Base-by-base conservation (phyloP, 2,888 invertebrate genomes). In the Thecocarcelia acutangulata region DNA sequence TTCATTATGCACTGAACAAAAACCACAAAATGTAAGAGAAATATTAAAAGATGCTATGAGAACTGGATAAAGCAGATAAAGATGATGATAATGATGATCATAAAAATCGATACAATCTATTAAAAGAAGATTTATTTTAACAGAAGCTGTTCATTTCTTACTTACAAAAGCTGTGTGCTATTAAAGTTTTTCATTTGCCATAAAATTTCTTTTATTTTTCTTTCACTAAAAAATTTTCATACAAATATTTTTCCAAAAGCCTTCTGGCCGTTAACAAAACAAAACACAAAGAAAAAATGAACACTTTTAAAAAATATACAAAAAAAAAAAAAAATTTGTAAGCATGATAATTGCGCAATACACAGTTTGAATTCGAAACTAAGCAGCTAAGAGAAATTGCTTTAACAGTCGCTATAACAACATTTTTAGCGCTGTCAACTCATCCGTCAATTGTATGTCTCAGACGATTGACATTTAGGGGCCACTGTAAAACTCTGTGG, bases 371-470 rank as follows among this genome's bases (percentile, higher is more conserved):
- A 40, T 44, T 33, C 6, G 9, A 33, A 33, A 33, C 5, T 33
- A 33, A 66, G 24, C 52, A 61, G 56, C 17, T 24, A 56, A 33
- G 33, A 33, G 9, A n/a, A n/a, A n/a, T 28, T 28, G 19, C 28
- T 46, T 0, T 21, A 66, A 56, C 86, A 85, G 17, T 19, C 52
- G 37, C 52, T 37, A 28, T 88, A 88, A 87, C 89, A 89, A 87
- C 89, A 89, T 87, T 89, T 88, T 88, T 88, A 88, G 88, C 89
- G 87, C 89, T 89, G 89, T 89, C 89, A 89, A 87, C 88, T 89
- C 89, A 89, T 89, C 89, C 89, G 89, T 89, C 89, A 89, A 88
- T 89, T 87, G 87, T 86, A 88, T 89, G 89, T 89, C 89, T 88
- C 85, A 85, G 8, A 85, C 86, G 86, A 78, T 87, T 89, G 88